Conservation (phyloP, 2,797 vertebrate genomes). For the Intellagama lesueurii region DNA sequence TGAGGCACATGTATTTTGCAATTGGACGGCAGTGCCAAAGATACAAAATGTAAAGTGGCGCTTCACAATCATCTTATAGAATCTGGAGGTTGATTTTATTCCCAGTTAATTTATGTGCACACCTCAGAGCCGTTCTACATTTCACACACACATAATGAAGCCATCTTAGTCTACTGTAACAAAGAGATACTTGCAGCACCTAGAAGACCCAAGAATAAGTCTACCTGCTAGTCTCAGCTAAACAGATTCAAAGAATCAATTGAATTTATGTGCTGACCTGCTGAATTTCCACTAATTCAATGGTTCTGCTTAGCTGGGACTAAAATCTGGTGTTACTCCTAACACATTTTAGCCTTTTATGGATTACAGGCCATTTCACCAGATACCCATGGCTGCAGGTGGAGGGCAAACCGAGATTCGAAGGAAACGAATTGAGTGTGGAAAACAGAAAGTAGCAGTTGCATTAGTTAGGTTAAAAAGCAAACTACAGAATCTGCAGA, state of each 20-base stretch:
- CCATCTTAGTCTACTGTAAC: not conserved
- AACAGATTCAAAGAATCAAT: no score
- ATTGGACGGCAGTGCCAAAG: not conserved
- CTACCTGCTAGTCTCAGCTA: no score
- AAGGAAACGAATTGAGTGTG: not conserved
- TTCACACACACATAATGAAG: not conserved
- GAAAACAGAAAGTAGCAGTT: not conserved
- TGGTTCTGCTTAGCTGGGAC: no score
- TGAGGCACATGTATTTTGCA: not conserved
- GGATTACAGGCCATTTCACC: not conserved
- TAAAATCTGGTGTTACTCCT: not conserved
- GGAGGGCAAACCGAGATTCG: not conserved
- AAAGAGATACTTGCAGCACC: not conserved
- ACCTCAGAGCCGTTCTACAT: not conserved
- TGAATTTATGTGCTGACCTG: no score
- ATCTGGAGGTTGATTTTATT: not conserved
- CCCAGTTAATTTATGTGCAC: not conserved
- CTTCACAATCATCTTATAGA: not conserved
- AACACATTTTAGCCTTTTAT: not conserved
- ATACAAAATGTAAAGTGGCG: not conserved
- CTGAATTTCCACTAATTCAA: no score
- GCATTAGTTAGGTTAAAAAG: not conserved
- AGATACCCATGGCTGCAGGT: not conserved
- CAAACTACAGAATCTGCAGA: not conserved
- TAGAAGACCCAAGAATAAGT: not conserved